phyloP scores from a whole-genome alignment of 2,113 vertebrate species.

The Pomatorhinus ruficollis region DNA sequence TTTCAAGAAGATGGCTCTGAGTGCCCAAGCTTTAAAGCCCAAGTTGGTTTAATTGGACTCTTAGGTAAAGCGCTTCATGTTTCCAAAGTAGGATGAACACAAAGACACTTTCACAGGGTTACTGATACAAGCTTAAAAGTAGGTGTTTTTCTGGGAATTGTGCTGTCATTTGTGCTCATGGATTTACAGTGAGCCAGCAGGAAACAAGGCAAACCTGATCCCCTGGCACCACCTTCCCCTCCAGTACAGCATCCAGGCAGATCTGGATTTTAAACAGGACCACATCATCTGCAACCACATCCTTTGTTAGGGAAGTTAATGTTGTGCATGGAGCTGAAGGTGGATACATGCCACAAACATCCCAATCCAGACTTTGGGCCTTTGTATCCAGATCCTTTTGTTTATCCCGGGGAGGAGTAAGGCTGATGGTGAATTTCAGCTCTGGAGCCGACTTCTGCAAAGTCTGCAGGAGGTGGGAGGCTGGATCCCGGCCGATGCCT shows the following conservation, averaged over 20 bases:
- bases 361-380: rapidly evolving
- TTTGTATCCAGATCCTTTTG: neutral
- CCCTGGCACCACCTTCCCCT: neutral
- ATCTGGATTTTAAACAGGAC: neutral
- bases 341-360: neutral
- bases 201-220: neutral
- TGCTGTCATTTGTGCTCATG: neutral
- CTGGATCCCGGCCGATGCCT: neutral
- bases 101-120: neutral
- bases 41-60: slow-evolving; percentile 14
- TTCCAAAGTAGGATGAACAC: neutral
- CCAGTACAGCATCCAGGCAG: neutral
- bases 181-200: neutral
- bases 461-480: neutral
- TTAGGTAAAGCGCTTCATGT: neutral
- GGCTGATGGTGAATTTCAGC: neutral
- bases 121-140: neutral
- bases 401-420: neutral
- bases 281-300: rapidly evolving
- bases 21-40: neutral
- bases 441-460: neutral
- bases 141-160: neutral
- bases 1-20: neutral
- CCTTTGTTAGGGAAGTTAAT: neutral
- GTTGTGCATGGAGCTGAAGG: neutral